These are phyloP conservation scores for Gallirallus australis DNA, from an alignment of 2,797 vertebrate genomes.

Conservation along the genomic window DNA sequence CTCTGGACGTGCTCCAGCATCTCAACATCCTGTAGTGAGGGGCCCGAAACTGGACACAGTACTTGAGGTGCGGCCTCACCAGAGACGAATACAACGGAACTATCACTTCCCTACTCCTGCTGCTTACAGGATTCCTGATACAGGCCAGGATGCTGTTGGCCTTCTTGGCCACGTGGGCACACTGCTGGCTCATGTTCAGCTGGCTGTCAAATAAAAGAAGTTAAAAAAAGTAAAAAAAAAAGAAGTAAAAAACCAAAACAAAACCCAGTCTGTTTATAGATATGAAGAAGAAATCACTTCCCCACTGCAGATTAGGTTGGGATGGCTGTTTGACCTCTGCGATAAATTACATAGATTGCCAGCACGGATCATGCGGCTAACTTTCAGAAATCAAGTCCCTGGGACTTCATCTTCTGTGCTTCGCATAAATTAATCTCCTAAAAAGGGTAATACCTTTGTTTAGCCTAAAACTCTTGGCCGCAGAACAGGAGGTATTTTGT, in stretches of 20 bases:
- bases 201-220: too few relatives aligned
- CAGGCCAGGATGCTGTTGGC: too few relatives aligned
- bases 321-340: background rate
- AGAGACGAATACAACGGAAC: too few relatives aligned
- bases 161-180: too few relatives aligned
- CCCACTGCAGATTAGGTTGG: background rate
- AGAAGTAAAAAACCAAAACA: background rate
- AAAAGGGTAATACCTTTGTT: background rate
- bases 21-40: too few relatives aligned
- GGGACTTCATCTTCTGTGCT: background rate
- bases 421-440: background rate
- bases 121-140: too few relatives aligned
- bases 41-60: too few relatives aligned
- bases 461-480: background rate
- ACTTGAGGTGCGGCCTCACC: too few relatives aligned
- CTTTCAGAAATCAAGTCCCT: background rate
- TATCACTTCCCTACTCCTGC: too few relatives aligned
- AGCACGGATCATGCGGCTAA: background rate
- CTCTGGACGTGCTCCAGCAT: too few relatives aligned
- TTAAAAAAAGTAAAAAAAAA: too few relatives aligned
- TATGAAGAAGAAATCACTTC: background rate
- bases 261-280: background rate
- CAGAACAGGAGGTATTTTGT: background rate
- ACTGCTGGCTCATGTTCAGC: too few relatives aligned
- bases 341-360: background rate